phyloP scores from a whole-genome alignment of 1,140 invertebrate species.

The Tetranychus cinnabarinus region DNA sequence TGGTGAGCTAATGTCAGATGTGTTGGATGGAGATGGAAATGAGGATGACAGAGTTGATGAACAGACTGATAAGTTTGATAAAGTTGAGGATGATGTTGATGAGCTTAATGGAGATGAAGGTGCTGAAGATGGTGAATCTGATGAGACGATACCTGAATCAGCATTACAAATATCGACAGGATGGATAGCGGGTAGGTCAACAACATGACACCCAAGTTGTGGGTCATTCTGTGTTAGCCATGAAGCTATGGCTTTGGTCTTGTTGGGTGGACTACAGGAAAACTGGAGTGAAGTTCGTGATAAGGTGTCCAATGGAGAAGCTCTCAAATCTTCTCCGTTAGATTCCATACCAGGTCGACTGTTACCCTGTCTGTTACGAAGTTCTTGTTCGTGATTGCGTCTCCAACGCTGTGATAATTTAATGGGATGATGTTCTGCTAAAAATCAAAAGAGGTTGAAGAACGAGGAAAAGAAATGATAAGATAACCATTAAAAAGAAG shows the following conservation, averaged over 20 bases:
- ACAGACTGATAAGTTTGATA: not conserved
- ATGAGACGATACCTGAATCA: no score
- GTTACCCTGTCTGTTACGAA: conserved; percentile 8
- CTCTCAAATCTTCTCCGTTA: not conserved
- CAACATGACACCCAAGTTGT: no score
- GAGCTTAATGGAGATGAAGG: no score
- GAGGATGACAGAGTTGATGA: not conserved
- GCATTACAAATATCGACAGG: not conserved
- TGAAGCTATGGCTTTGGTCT: conserved; percentile 1
- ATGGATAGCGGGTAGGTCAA: not conserved
- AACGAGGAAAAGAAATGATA: not conserved
- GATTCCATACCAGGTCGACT: not conserved
- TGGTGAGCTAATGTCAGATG: conserved; percentile 13
- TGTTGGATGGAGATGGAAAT: not conserved
- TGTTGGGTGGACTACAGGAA: not conserved
- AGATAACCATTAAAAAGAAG: not conserved
- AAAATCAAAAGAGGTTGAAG: not conserved
- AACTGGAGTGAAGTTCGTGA: not conserved
- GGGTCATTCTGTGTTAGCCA: conserved; percentile 6
- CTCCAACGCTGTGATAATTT: conserved; percentile 15
- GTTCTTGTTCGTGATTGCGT: conserved; percentile 13
- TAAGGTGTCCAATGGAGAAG: not conserved
- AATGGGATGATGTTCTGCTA: conserved; percentile 6
- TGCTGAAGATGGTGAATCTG: no score
- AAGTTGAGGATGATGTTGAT: no score